Conservation (phyloP, 2,113 vertebrate species). For the Chrysochloris asiatica region DNA sequence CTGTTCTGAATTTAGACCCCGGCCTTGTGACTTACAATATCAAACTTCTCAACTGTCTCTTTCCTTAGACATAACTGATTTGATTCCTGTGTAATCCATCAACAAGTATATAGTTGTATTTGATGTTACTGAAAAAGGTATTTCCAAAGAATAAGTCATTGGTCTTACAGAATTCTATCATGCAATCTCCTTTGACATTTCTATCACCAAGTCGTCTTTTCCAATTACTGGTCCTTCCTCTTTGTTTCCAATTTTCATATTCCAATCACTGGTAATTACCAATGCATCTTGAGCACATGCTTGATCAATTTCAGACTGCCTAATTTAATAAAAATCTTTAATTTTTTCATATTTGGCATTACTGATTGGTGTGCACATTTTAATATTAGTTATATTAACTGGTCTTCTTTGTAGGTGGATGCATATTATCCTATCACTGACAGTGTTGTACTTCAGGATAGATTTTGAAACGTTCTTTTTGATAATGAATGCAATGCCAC, state of each 20-base stretch:
- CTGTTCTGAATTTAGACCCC: neutral
- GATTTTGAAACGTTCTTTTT: neutral
- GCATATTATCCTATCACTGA: neutral
- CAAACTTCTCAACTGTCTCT: neutral
- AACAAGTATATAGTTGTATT: neutral
- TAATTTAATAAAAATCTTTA: too few relatives aligned
- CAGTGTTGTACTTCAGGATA: neutral
- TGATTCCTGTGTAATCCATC: neutral
- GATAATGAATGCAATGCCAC: neutral
- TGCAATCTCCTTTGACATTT: neutral
- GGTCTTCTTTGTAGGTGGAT: neutral
- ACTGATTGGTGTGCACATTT: too few relatives aligned
- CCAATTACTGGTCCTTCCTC: neutral
- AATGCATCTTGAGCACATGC: neutral
- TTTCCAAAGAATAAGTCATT: neutral
- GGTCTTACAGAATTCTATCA: neutral
- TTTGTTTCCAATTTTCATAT: neutral
- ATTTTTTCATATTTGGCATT: neutral
- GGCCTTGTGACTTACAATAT: neutral
- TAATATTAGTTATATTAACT: neutral
- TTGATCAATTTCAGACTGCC: neutral
- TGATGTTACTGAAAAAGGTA: neutral
- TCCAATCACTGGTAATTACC: neutral
- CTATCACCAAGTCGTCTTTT: neutral
- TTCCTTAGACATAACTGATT: too few relatives aligned